Evolutionary conservation across 2,888 invertebrate genomes (phyloP), one percentile per base, ranked within the genome.

Genomic region (Oligia strigilis): DNA sequence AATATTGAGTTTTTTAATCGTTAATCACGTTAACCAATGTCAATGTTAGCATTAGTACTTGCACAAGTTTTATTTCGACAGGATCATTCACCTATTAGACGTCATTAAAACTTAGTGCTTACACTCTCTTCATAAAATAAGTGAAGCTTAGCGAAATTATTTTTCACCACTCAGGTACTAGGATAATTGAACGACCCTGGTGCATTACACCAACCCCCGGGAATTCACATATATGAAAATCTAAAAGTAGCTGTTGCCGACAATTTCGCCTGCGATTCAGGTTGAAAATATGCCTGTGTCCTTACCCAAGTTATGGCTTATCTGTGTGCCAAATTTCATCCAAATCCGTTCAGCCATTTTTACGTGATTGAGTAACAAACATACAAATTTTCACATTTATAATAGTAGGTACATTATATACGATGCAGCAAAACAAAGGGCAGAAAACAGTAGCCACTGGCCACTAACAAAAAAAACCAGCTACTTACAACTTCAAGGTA

Each of bases 381-480:
- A 14, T 13, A 49, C 13, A 2, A 46, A 46, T 13, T 46, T 46
- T 49, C 4, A 49, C 13, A 49, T 49, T 49, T 49, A 13, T 13
- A 49, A 13, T 46, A 46, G 2, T n/a, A n/a, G n/a, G n/a, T 11
- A 46, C 46, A 46, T 46, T 9, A 8, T 11, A 46, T 46, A 46
- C 13, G 19, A 64, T 36, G 19, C n/a, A n/a, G 60, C 2, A 43
- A 58, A 36, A 17, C 11, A 43, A 76, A 55, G 5, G 0, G 9
- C 0, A 52, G 40, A 78, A 79, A 60, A 76, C 69, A 60, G 81
- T 40, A 81, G 70, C 49, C 6, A 62, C 40, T 11, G 65, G 19
- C 40, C 19, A 36, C 19, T 8, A 43, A 71, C 13, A 52, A 58
- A 60, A 72, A 43, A 64, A n/a, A 1, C 0, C 8, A 70, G 9